phyloP scores from a whole-genome alignment of 1,140 invertebrate genomes.

The Drosophila burlai region DNA sequence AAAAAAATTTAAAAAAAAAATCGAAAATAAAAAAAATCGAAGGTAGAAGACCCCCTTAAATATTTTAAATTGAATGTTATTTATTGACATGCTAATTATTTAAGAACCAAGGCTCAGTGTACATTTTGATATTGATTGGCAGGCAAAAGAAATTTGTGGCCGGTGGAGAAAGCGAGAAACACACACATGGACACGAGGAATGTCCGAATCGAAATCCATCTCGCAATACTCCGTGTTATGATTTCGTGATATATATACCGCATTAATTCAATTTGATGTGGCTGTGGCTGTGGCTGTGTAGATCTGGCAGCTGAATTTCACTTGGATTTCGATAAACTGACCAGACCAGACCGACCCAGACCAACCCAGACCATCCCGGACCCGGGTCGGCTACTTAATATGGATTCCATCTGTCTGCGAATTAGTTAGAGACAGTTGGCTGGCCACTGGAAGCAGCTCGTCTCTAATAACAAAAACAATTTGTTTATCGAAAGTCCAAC shows the following conservation, averaged over 20 bases:
- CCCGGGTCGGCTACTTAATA: slow-evolving; percentile 35
- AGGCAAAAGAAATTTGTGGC: slow-evolving; percentile 21
- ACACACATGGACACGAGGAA: slow-evolving; percentile 4
- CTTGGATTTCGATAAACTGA: slow-evolving; percentile 61
- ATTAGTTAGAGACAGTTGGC: slow-evolving; percentile 36
- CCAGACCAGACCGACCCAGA: slow-evolving; percentile 12
- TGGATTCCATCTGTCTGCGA: slow-evolving; percentile 35
- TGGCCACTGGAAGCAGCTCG: slow-evolving; percentile 10
- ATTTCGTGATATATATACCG: slow-evolving; percentile 72
- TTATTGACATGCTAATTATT: neutral
- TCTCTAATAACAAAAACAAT: slow-evolving; percentile 30
- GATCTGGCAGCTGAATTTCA: slow-evolving; percentile 41
- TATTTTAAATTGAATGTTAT: neutral
- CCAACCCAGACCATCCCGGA: neutral
- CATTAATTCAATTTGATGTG: slow-evolving; percentile 81
- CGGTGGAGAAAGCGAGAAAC: neutral
- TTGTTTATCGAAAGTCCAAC: slow-evolving; percentile 32
- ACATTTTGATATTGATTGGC: slow-evolving; percentile 36
- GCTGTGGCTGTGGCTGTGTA: slow-evolving; percentile 1
- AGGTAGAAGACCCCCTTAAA: too few relatives aligned
- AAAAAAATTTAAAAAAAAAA: too few relatives aligned
- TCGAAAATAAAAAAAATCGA: too few relatives aligned
- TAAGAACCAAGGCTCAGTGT: neutral
- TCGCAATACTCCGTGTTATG: slow-evolving; percentile 47
- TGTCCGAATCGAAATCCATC: slow-evolving; percentile 31